Conservation (phyloP, 2,113 vertebrate species). For the Procavia capensis region DNA sequence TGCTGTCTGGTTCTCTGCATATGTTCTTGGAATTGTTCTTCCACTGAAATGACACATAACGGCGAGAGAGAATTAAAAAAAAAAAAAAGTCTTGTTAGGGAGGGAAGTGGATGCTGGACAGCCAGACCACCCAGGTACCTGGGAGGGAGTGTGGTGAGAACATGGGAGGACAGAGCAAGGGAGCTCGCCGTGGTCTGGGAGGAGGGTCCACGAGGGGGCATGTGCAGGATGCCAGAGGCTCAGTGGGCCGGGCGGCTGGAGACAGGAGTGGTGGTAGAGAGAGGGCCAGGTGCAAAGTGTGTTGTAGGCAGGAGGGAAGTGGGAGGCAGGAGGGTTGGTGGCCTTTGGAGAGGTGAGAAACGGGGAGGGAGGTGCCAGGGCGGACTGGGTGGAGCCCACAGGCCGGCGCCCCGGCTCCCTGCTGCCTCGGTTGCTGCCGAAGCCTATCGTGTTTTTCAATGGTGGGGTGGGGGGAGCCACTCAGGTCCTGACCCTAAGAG, state of each 20-base stretch:
- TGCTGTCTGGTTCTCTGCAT: not conserved
- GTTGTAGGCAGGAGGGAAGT: not conserved
- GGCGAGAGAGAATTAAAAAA: not conserved
- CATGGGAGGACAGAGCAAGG: not conserved
- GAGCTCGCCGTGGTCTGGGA: not conserved
- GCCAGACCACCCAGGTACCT: not conserved
- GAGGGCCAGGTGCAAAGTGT: not conserved
- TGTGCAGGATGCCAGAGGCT: rapidly evolving
- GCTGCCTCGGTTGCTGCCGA: not conserved
- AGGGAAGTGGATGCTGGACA: not conserved
- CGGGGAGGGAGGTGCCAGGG: not conserved
- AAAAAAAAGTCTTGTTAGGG: not conserved
- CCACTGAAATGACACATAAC: not conserved
- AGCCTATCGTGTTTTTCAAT: not conserved
- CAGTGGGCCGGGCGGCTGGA: not conserved
- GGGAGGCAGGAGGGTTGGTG: not conserved
- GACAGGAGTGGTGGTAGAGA: not conserved
- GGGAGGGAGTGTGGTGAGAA: not conserved
- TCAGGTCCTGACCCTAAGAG: not conserved
- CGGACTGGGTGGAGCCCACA: not conserved
- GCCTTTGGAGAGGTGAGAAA: not conserved
- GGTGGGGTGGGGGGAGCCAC: not conserved
- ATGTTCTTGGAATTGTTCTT: not conserved
- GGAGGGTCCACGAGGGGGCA: rapidly evolving
- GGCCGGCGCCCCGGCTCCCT: rapidly evolving